Evolutionary conservation across 1,140 invertebrate genomes (phyloP), one percentile per base, ranked within the genome.

Genomic region (Caenorhabditis briggsae): DNA sequence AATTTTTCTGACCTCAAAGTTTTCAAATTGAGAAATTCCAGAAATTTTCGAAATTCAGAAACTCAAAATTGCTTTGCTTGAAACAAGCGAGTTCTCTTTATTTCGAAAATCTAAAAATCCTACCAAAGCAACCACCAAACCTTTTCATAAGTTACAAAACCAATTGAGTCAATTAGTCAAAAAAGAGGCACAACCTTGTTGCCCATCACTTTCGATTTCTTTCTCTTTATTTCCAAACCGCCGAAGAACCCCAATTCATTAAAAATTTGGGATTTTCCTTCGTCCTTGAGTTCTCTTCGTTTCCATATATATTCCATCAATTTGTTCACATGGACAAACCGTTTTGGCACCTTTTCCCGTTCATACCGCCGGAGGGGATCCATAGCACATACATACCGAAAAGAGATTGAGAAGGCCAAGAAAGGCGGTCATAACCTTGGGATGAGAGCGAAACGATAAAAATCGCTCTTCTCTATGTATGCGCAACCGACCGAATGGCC

Each of bases 381-480:
- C 41, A 43, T 18, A 43, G 8, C 33, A 46, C 5, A n/a, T 18
- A 9, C 64, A 46, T 8, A 78, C 43, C 46, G 46, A 78, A 14
- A 53, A 78, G 70, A 78, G 70, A 78, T 16, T 12, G 41, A 23
- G 70, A 78, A 20, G 70, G 70, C 70, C 70, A 25, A 78, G 70
- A 78, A 78, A 78, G 70, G 70, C 70, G 70, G 70, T 78, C 70
- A 78, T 78, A 78, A 78, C 70, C 70, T 78, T 78, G 70, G 46
- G 70, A 78, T 78, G 70, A 78, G 70, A 78, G 70, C 70, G 70
- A 78, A 78, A 78, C 70, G 70, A 78, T 78, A 78, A 78, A 78
- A 78, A 78, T 50, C 70, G 70, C 70, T 78, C 70, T 6, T 78
- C 43, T 78, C 7, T 50, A 46, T 78, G 46, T 74, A 16, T 78